Evolutionary conservation across 1,140 invertebrate species (phyloP).

Genomic region (Monomorium pharaonis): DNA sequence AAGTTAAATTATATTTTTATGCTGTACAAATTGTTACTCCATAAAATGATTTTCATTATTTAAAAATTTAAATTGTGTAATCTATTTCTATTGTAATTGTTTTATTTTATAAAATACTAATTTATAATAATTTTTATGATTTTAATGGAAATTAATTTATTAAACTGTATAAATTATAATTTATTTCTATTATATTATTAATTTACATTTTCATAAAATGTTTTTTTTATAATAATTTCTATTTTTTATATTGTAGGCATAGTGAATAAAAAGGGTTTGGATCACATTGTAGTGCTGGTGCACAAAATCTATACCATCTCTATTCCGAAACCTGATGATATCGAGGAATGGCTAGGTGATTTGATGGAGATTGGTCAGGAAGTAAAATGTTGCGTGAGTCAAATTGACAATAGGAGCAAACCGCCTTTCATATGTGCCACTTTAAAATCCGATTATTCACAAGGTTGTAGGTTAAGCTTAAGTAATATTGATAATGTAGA

Average conservation of each 20-base stretch:
- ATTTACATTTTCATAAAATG: not conserved
- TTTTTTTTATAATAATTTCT: not conserved
- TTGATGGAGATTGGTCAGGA: slow-evolving; percentile 86
- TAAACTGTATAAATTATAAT: no score
- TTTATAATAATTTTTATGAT: no score
- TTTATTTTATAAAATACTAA: no score
- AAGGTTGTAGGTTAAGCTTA: slow-evolving; percentile 62
- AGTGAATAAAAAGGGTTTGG: slow-evolving; percentile 85
- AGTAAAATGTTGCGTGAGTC: slow-evolving; percentile 86
- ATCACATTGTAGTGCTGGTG: slow-evolving; percentile 88
- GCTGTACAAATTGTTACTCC: not conserved
- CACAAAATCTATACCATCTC: slow-evolving; percentile 89
- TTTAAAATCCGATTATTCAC: slow-evolving; percentile 80
- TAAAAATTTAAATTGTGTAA: no score
- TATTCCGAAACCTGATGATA: slow-evolving; percentile 86
- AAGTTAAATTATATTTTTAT: slow-evolving; percentile 78
- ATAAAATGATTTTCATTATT: no score
- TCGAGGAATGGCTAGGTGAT: slow-evolving; percentile 86
- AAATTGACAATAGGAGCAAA: slow-evolving; percentile 85
- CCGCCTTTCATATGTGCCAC: slow-evolving; percentile 87
- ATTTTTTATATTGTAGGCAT: slow-evolving; percentile 47
- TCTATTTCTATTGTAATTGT: no score
- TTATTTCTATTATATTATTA: no score
- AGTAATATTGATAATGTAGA: not conserved
- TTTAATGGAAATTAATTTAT: no score